Evolutionary conservation across 2,797 vertebrate species (phyloP), one percentile per base, ranked within the genome.

Genomic region (Danio aesculapii): DNA sequence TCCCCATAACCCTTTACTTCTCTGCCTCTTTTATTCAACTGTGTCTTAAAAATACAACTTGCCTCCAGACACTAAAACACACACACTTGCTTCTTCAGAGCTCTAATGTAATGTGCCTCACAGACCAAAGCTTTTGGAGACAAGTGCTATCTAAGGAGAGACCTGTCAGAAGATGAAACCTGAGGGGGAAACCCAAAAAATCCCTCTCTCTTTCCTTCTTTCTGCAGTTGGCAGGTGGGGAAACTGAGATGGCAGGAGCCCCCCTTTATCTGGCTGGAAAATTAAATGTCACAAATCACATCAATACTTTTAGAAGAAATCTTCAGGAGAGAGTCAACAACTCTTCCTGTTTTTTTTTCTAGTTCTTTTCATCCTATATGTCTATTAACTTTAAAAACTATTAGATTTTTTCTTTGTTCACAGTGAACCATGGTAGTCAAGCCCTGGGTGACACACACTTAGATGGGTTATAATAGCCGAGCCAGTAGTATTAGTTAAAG

Each of bases 401-500:
- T 79, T 55, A 67, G 53, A 7, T 53, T 84, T 81, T 17, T 59
- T 87, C 81, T 30, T 30, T 30, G 1, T 30, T 30, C 49, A 84
- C 52, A 67, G 44, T 61, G 17, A 62, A 76, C 53, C 49, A 8
- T 43, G 39, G 47, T 47, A 63, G 57, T 39, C n/a, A 41, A 17
- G 79, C 75, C 75, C 58, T 21, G 10, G 75, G 77, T 75, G 75
- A 70, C 81, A 72, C 77, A 12, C 14, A 58, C 16, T 73, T 52
- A 87, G 89, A 91, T 85, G 43, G 78, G 84, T 92, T 92, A 90
- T 86, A 82, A 62, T 52, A 75, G 67, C 46, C 52, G 50, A 46
- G 39, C n/a, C 75, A 30, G 64, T 10, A 53, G 87, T 88, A 53
- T 87, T 91, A 90, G 92, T 92, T 90, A 93, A 64, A 86, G 89